These are phyloP conservation scores for Cheilosia pagana DNA, from an alignment of 2,888 invertebrate genomes.

Conservation along the genomic window DNA sequence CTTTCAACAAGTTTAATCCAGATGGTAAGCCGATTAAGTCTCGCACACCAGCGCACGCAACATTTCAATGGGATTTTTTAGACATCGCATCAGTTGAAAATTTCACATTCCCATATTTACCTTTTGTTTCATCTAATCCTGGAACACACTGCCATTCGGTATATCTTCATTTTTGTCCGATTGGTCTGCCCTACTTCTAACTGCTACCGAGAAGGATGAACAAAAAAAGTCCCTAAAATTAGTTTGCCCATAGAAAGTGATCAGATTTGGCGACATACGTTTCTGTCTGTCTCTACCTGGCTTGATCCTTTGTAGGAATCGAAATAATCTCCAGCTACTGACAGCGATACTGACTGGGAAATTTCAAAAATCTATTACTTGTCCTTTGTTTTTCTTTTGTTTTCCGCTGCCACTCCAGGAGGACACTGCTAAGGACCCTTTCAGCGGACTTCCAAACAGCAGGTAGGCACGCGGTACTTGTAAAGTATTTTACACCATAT, in stretches of 20 bases:
- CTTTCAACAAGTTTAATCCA: slow-evolving; percentile 61
- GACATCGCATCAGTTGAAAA: slow-evolving; percentile 38
- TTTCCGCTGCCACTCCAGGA: slow-evolving; percentile 17
- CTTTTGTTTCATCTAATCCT: slow-evolving; percentile 26
- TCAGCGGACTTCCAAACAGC: slow-evolving; percentile 13
- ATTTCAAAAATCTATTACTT: slow-evolving; percentile 65
- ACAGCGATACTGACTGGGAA: slow-evolving; percentile 57
- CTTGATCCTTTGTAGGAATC: slow-evolving; percentile 5
- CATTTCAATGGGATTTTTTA: slow-evolving; percentile 34
- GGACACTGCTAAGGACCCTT: slow-evolving; percentile 9
- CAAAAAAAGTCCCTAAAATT: slow-evolving; percentile 43
- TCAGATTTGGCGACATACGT: slow-evolving; percentile 62
- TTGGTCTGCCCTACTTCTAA: slow-evolving; percentile 44
- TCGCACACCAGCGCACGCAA: slow-evolving; percentile 37
- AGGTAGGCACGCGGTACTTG: slow-evolving; percentile 53
- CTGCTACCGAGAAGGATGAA: slow-evolving; percentile 6
- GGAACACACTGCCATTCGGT: slow-evolving; percentile 15
- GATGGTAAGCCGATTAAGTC: slow-evolving; percentile 63
- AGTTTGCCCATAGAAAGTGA: slow-evolving; percentile 59
- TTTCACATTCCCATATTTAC: slow-evolving; percentile 23
- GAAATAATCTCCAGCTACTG: slow-evolving; percentile 52
- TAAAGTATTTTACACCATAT: slow-evolving; percentile 56
- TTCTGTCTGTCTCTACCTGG: slow-evolving; percentile 41
- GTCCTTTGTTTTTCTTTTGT: slow-evolving; percentile 21
- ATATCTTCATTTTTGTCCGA: slow-evolving; percentile 32